Evolutionary conservation across 2,888 invertebrate species (phyloP).

Genomic region (Eupeodes luniger): DNA sequence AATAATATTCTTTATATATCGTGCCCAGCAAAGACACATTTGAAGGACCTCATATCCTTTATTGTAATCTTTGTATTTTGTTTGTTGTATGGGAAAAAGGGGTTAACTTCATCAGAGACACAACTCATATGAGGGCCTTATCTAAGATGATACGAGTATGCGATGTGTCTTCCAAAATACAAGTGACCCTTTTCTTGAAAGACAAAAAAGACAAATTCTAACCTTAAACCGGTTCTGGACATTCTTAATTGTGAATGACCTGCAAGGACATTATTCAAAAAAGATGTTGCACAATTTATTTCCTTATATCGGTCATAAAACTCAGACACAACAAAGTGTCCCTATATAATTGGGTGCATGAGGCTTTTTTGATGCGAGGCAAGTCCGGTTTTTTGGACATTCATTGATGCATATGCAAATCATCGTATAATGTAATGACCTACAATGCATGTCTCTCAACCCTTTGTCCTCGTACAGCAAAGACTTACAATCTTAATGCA

Average conservation of each 20-base stretch:
- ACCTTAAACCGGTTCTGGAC: constrained; percentile 78
- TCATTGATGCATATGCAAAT: constrained; percentile 69
- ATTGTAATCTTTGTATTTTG: constrained; percentile 20
- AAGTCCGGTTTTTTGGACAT: constrained; percentile 73
- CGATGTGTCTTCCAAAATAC: constrained; percentile 43
- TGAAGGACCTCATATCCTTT: constrained; percentile 56
- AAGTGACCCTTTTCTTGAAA: constrained; percentile 75
- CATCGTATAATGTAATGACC: constrained; percentile 42
- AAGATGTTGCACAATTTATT: constrained; percentile 40
- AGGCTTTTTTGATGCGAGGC: background rate
- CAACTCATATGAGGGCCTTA: constrained; percentile 74
- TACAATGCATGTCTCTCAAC: constrained; percentile 52
- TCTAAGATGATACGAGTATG: constrained; percentile 61
- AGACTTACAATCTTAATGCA: background rate
- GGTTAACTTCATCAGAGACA: constrained; percentile 64
- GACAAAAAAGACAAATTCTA: constrained; percentile 3
- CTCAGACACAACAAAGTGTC: constrained; percentile 23
- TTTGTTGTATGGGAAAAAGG: constrained; percentile 68
- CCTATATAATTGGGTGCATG: constrained; percentile 38
- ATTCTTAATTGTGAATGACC: constrained; percentile 65
- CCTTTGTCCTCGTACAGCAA: background rate
- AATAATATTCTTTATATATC: constrained; percentile 60
- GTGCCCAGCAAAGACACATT: constrained; percentile 72
- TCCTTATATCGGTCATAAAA: constrained; percentile 33
- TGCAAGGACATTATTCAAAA: constrained; percentile 16